Evolutionary conservation across 2,888 invertebrate species (phyloP).

Genomic region (Philopedon plagiatum): DNA sequence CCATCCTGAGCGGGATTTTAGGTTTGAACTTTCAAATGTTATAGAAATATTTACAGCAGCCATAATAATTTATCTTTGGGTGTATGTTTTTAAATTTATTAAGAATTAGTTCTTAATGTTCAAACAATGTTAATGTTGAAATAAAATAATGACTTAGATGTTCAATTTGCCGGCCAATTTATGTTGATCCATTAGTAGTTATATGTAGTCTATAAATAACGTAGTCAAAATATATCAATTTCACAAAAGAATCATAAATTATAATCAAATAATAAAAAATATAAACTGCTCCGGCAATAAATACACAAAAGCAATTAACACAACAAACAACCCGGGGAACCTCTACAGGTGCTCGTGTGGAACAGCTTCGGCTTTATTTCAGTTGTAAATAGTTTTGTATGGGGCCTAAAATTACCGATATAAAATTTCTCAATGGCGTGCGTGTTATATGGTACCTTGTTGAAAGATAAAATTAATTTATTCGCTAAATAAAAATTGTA

Average conservation of each 20-base stretch:
- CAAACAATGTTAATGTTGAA: too few species aligned
- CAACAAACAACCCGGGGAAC: constrained; percentile 59
- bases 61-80: too few species aligned
- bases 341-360: constrained; percentile 47
- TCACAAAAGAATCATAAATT: constrained; percentile 17
- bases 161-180: background rate
- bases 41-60: too few species aligned
- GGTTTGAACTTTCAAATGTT: too few species aligned
- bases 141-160: background rate
- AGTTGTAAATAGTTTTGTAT: constrained; percentile 17
- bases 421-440: background rate
- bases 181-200: constrained; percentile 1
- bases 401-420: constrained; percentile 1
- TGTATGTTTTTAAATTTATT: too few species aligned
- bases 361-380: constrained; percentile 16
- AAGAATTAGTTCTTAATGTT: too few species aligned
- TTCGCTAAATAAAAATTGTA: too few species aligned
- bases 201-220: constrained; percentile 12
- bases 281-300: constrained; percentile 59
- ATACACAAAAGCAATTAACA: constrained; percentile 63
- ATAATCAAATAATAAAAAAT: constrained; percentile 54
- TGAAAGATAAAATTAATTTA: too few species aligned
- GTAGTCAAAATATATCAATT: constrained; percentile 23
- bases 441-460: background rate
- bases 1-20: too few species aligned